Evolutionary conservation across 2,113 vertebrate species (phyloP).

Genomic region (Oceanites oceanicus): DNA sequence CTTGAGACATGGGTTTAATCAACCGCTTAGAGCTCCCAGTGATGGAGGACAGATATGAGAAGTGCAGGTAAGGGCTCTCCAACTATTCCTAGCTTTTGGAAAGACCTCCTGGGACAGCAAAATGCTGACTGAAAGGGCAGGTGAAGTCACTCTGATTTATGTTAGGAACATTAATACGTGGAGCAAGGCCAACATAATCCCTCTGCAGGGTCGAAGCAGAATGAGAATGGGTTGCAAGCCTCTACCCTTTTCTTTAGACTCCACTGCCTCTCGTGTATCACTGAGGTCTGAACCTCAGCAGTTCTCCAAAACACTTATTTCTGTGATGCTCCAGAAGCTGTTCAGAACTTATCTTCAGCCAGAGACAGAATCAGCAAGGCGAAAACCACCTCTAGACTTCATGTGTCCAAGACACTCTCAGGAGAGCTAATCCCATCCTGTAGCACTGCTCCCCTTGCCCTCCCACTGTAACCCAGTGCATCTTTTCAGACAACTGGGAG

Average conservation of each 20-base stretch:
- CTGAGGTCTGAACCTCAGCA: not conserved
- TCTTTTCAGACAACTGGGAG: conserved; percentile 33
- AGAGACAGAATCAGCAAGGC: not conserved
- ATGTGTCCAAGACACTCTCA: not conserved
- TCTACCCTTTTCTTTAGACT: not conserved
- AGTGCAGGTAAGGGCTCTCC: conserved; percentile 31
- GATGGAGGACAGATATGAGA: not conserved
- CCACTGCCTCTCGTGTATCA: not conserved
- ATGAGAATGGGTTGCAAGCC: not conserved
- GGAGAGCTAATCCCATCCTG: not conserved
- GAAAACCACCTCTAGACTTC: not conserved
- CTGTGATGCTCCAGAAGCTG: not conserved
- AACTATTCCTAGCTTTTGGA: not conserved
- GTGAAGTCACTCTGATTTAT: not conserved
- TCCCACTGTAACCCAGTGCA: conserved; percentile 7
- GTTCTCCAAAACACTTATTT: not conserved
- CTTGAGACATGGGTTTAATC: not conserved
- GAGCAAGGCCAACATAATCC: not conserved
- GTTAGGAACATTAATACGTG: not conserved
- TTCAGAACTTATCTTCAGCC: not conserved
- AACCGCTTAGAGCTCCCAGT: not conserved
- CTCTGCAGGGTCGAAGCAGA: not conserved
- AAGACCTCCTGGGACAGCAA: not conserved
- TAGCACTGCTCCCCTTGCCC: not conserved
- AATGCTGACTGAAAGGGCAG: not conserved